A percentile compares a stretch with the other conserved stretches of the same genome.
Evolutionary conservation across 2,113 vertebrate genomes (phyloP).

Genomic region (Mus musculus): DNA sequence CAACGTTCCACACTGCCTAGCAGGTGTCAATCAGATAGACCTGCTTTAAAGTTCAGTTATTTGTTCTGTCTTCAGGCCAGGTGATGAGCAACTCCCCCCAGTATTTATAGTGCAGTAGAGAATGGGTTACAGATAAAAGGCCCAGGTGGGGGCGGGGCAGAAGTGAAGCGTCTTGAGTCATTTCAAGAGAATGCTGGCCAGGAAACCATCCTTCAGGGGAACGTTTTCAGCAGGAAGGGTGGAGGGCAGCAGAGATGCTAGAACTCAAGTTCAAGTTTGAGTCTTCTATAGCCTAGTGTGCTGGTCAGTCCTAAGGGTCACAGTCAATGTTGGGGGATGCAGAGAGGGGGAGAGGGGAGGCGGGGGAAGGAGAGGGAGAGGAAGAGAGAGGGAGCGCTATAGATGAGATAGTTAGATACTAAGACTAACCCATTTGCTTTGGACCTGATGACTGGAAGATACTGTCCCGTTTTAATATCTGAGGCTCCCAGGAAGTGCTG

Average conservation of each 20-base stretch:
- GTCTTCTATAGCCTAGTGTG: background rate
- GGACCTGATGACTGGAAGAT: background rate
- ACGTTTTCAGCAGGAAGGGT: background rate
- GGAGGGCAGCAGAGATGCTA: background rate
- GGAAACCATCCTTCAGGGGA: background rate
- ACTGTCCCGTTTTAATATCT: background rate
- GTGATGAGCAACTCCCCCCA: background rate
- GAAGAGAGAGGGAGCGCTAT: too few relatives aligned
- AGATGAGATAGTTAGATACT: background rate
- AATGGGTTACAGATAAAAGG: background rate
- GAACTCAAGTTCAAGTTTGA: background rate
- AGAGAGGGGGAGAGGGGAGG: background rate
- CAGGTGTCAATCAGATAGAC: background rate
- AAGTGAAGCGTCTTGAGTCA: background rate
- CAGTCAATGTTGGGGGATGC: background rate
- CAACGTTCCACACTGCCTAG: background rate
- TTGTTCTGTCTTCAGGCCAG: background rate
- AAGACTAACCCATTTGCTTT: background rate
- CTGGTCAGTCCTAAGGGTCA: background rate
- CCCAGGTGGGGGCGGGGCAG: background rate
- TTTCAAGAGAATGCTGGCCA: background rate
- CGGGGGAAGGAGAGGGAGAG: background rate
- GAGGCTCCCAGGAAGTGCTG: background rate
- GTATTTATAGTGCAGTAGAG: conserved; percentile 29
- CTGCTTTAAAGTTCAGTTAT: background rate